Evolutionary conservation across 1,140 invertebrate species (phyloP), one percentile per base, ranked within the genome.

Genomic region (Drosophila chauvacae): DNA sequence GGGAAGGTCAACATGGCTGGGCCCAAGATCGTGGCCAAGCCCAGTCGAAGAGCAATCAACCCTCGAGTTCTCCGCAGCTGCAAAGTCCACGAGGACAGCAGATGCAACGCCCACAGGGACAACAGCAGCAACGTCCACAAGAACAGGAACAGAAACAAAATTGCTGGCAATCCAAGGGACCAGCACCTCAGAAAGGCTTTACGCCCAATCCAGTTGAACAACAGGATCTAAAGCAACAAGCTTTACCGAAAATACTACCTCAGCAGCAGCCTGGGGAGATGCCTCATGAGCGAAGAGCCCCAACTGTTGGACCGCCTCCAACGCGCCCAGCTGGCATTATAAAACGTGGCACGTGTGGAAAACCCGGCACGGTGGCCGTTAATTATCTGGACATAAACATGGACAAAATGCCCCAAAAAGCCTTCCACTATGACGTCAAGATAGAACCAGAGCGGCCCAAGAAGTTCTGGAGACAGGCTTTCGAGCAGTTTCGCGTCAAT

Each of bases 311-410:
- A 4, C 2, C 23, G 13, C 10, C 13, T 7, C 16, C 63, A 16
- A 13, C 44, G 7, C 61, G 56, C 13, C 51, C 74, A 9, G 28
- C 26, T 1, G 78, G 64, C 10, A 57, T 23, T 23, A 79, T 87
- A 9, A 80, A 78, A 26, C 82, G 90, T 3, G 94, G 94, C 5
- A 94, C 84, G 0, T 4, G 37, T 33, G 95, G 95, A 0, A 60
- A 58, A 56, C 62, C 10, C 13, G 94, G 94, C 20, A 18, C 41
- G 26, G 92, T 95, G 1, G 92, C 93, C 60, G 93, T 94, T 0
- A 96, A 96, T 78, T 94, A 95, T 93, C 85, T 95, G 7, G 23
- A 78, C 30, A 77, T 96, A 0, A 81, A 91, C n/a, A 86, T 96
- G 35, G 26, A 41, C 0, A 81, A 92, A 42, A 94, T 94, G 33